Evolutionary conservation across 2,113 vertebrate species (phyloP).

Genomic region (Sigmodon hispidus): DNA sequence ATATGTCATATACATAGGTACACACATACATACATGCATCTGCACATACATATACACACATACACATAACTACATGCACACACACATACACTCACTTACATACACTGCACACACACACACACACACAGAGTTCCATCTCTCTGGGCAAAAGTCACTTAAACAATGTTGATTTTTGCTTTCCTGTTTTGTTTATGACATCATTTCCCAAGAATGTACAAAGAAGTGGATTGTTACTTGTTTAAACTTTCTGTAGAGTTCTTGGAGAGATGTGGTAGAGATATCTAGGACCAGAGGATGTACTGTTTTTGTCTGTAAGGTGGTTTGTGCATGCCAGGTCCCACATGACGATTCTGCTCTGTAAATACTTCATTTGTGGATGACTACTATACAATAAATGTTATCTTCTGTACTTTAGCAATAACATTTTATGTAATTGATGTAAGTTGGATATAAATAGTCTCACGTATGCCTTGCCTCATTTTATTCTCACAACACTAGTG

Average conservation of each 20-base stretch:
- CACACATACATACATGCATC: neutral
- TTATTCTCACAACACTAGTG: constrained; percentile 21
- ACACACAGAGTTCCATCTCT: neutral
- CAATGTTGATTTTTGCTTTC: neutral
- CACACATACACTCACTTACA: neutral
- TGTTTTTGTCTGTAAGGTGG: neutral
- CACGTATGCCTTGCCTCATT: neutral
- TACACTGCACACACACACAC: neutral
- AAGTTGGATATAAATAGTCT: constrained; percentile 3
- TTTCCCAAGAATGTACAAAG: neutral
- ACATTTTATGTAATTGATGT: constrained; percentile 27
- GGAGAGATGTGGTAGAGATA: neutral
- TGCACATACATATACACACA: neutral
- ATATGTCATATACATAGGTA: neutral
- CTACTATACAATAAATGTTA: neutral
- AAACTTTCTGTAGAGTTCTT: constrained; percentile 1
- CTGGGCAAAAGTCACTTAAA: neutral
- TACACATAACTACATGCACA: neutral
- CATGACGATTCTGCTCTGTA: neutral
- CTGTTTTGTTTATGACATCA: neutral
- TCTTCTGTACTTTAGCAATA: neutral
- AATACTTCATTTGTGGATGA: neutral
- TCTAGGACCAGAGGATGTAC: neutral
- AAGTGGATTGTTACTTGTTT: neutral
- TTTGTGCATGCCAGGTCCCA: fast-evolving